phyloP scores from a whole-genome alignment of 2,797 vertebrate species.

The Aplochiton taeniatus region DNA sequence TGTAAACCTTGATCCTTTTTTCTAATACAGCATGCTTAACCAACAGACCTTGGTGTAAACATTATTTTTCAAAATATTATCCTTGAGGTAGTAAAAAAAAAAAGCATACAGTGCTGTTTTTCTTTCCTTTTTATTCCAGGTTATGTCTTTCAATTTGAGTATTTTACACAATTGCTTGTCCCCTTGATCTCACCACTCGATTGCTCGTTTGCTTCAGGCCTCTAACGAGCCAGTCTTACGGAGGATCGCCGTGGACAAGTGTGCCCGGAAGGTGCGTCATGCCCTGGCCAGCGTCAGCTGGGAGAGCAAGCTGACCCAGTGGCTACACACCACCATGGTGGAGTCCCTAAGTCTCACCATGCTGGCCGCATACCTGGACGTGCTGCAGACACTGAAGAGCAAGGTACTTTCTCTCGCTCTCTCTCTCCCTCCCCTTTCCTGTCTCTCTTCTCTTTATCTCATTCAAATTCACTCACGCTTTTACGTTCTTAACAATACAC shows the following conservation, averaged over 20 bases:
- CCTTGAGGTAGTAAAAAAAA: too few species aligned
- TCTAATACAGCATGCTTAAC: neutral
- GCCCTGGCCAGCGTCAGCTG: slow-evolving; percentile 91
- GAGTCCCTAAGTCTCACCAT: slow-evolving; percentile 93
- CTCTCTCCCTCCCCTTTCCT: neutral
- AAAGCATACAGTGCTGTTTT: too few species aligned
- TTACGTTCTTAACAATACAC: too few species aligned
- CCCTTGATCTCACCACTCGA: neutral
- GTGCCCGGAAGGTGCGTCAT: slow-evolving; percentile 93
- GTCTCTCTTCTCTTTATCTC: neutral
- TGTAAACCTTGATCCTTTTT: slow-evolving; percentile 73
- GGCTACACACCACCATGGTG: slow-evolving; percentile 92
- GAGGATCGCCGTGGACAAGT: slow-evolving; percentile 93
- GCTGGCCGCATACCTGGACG: slow-evolving; percentile 94
- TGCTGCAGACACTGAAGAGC: slow-evolving; percentile 96
- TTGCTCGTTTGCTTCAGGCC: slow-evolving; percentile 70
- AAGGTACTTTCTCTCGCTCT: slow-evolving; percentile 77
- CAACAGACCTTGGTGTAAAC: neutral
- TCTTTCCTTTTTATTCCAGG: too few species aligned
- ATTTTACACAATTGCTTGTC: neutral
- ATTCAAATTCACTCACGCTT: neutral
- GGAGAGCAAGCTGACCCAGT: slow-evolving; percentile 95
- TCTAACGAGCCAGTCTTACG: slow-evolving; percentile 93
- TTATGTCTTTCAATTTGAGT: neutral
- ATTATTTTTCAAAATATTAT: too few species aligned